Conservation (phyloP, 2,113 vertebrate species). For the Microtus oregoni region DNA sequence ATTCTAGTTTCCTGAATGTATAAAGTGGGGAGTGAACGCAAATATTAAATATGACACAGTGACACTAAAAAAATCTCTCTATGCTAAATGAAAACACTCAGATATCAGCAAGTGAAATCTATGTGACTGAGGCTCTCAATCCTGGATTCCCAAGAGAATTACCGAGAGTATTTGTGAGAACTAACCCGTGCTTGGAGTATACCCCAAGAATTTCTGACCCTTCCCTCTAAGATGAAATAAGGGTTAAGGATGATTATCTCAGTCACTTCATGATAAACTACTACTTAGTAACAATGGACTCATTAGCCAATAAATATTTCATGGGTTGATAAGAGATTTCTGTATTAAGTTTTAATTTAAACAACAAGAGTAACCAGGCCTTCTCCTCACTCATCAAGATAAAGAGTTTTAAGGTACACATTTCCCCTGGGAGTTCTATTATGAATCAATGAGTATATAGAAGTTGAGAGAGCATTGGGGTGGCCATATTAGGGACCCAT, state of each 20-base stretch:
- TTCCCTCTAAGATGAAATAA: not conserved
- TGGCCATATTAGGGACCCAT: not conserved
- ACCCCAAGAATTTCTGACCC: not conserved
- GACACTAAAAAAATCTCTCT: conserved; percentile 22
- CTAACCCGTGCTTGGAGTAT: no score
- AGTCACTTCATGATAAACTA: not conserved
- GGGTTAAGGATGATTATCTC: not conserved
- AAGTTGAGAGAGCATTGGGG: not conserved
- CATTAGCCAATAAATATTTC: not conserved
- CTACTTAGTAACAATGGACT: not conserved
- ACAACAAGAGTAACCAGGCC: not conserved
- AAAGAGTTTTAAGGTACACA: not conserved
- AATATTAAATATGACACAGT: not conserved
- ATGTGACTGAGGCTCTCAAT: not conserved
- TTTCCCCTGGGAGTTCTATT: not conserved
- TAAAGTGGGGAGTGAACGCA: not conserved
- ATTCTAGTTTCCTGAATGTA: not conserved
- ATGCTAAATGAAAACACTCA: not conserved
- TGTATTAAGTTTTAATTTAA: conserved; percentile 24
- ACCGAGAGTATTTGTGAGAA: not conserved
- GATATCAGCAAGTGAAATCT: not conserved
- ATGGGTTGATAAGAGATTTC: not conserved
- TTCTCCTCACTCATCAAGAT: not conserved
- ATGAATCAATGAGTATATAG: not conserved
- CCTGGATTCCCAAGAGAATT: not conserved